These are phyloP conservation scores for Anoplius nigerrimus DNA, from an alignment of 2,888 invertebrate species.

Conservation along the genomic window DNA sequence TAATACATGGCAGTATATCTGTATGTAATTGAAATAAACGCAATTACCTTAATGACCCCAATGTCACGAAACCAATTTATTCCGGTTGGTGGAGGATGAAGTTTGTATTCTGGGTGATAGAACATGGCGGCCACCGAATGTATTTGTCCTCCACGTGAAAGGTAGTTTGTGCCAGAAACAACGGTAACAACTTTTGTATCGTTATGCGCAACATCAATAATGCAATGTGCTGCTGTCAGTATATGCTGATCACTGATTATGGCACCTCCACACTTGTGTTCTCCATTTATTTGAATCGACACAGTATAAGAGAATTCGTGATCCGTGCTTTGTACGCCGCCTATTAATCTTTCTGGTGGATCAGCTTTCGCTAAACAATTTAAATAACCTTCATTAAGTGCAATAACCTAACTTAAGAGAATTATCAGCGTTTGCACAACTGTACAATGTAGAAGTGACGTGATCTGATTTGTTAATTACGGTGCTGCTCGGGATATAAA, in stretches of 20 bases:
- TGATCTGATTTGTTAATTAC: too few species aligned
- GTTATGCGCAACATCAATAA: not conserved
- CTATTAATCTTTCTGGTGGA: conserved; percentile 18
- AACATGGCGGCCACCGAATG: not conserved
- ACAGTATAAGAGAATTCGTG: conserved; percentile 38
- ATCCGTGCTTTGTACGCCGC: conserved; percentile 12
- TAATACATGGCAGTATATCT: too few species aligned
- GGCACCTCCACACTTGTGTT: conserved; percentile 42
- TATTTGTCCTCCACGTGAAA: conserved; percentile 20
- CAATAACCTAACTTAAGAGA: too few species aligned
- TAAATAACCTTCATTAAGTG: too few species aligned
- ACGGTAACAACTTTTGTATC: not conserved
- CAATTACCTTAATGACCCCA: conserved; percentile 34
- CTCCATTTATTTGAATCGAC: conserved; percentile 16
- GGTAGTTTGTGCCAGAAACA: conserved; percentile 27
- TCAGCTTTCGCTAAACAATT: conserved; percentile 6
- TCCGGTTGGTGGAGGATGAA: not conserved
- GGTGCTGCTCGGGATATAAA: too few species aligned
- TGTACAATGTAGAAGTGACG: too few species aligned
- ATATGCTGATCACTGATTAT: conserved; percentile 32
- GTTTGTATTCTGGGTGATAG: conserved; percentile 13
- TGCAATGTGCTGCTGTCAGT: conserved; percentile 47
- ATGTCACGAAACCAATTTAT: conserved; percentile 26
- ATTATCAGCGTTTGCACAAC: too few species aligned
- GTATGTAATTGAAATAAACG: too few species aligned